A percentile compares a stretch with the other conserved stretches of the same genome.
These are phyloP conservation scores for Bugula neritina DNA, from an alignment of 2,888 invertebrate species.

Conservation along the genomic window DNA sequence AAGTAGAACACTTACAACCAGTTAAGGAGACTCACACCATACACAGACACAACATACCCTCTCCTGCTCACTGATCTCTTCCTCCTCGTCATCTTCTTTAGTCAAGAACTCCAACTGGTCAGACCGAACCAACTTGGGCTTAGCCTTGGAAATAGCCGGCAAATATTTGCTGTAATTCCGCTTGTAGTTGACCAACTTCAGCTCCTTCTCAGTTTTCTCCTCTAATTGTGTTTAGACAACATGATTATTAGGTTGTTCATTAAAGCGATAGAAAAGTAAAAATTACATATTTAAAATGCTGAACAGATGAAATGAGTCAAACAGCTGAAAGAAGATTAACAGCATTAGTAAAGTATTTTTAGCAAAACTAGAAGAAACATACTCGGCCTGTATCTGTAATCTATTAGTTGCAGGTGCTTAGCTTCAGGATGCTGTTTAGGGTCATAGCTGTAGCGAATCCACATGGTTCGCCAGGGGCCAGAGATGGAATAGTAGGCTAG, in stretches of 20 bases:
- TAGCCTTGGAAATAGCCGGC: background rate
- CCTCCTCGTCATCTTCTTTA: conserved; percentile 1
- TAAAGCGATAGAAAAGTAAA: no score
- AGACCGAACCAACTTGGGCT: background rate
- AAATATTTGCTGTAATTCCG: conserved; percentile 17
- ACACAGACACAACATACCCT: no score
- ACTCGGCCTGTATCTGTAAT: conserved; percentile 60
- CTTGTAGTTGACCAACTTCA: background rate
- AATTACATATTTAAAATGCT: no score
- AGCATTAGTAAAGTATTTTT: no score
- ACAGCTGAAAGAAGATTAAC: no score
- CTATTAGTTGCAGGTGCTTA: conserved; percentile 79
- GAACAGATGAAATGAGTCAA: no score
- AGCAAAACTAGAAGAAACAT: no score
- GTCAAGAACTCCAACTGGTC: background rate
- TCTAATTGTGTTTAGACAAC: no score
- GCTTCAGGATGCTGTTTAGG: conserved; percentile 73
- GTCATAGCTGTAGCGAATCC: conserved; percentile 86
- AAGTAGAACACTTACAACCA: no score
- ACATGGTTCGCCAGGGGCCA: conserved; percentile 85
- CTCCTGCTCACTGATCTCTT: conserved; percentile 16
- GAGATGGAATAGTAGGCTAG: conserved; percentile 77
- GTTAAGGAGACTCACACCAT: no score
- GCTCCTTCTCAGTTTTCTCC: background rate
- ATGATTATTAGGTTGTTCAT: no score